phyloP scores from a whole-genome alignment of 2,797 vertebrate genomes.

The Peromyscus attwateri region DNA sequence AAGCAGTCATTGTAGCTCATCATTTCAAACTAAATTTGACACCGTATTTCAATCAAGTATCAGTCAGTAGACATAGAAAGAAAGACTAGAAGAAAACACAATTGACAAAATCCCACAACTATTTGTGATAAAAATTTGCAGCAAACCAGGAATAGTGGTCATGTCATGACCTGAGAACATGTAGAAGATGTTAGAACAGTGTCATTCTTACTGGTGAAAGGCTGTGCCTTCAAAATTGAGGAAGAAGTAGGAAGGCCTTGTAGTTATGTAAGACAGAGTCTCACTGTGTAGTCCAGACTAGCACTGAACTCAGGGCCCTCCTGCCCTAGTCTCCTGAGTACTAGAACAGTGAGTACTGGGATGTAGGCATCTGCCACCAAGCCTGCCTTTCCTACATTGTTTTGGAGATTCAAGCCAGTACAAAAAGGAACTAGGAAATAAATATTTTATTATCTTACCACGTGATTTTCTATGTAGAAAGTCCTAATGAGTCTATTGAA shows the following conservation, averaged over 20 bases:
- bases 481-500: neutral
- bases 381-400: neutral
- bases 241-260: neutral
- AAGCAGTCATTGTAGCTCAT: neutral
- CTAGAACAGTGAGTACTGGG: neutral
- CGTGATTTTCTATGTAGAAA: constrained; percentile 27
- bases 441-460: neutral
- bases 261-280: neutral
- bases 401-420: neutral
- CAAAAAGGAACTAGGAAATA: neutral
- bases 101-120: neutral
- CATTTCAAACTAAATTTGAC: neutral
- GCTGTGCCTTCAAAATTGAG: neutral
- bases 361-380: neutral
- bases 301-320: neutral
- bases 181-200: neutral
- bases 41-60: neutral
- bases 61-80: neutral
- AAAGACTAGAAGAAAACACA: too few relatives aligned
- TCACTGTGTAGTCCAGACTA: neutral
- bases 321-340: neutral
- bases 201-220: neutral
- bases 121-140: neutral
- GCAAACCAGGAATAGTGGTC: neutral
- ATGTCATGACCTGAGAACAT: neutral